phyloP scores from a whole-genome alignment of 1,140 invertebrate genomes.

The Coboldia fuscipes region DNA sequence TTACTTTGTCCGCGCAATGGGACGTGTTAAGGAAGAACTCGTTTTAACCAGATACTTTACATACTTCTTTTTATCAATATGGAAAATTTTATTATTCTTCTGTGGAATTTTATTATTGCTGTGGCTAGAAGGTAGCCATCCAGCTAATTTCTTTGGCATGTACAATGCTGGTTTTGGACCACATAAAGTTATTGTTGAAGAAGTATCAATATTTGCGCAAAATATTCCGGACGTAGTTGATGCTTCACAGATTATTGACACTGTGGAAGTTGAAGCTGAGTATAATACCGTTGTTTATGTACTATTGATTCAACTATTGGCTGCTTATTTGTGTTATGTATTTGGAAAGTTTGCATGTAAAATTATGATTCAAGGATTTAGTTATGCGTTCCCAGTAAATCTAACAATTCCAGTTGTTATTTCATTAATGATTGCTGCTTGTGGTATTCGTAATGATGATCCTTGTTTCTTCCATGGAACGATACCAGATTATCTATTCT shows the following conservation, averaged over 20 bases:
- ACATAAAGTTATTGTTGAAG: slow-evolving; percentile 57
- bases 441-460: slow-evolving; percentile 64
- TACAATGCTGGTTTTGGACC: slow-evolving; percentile 51
- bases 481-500: slow-evolving; percentile 77
- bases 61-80: slow-evolving; percentile 70
- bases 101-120: slow-evolving; percentile 48
- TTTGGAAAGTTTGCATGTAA: slow-evolving; percentile 92
- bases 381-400: slow-evolving; percentile 86
- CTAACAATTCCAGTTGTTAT: slow-evolving; percentile 77
- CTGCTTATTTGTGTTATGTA: slow-evolving; percentile 73
- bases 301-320: slow-evolving; percentile 56
- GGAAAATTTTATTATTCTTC: slow-evolving; percentile 70
- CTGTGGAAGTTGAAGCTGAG: slow-evolving; percentile 39
- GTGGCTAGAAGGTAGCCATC: slow-evolving; percentile 49
- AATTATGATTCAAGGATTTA: slow-evolving; percentile 89
- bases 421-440: slow-evolving; percentile 70
- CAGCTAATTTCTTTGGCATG: slow-evolving; percentile 54
- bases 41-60: slow-evolving; percentile 64
- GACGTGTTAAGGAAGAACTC: slow-evolving; percentile 60
- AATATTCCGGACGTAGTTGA: slow-evolving; percentile 52
- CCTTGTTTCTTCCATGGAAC: slow-evolving; percentile 70
- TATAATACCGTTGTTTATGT: slow-evolving; percentile 57
- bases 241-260: slow-evolving; percentile 39
- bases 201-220: slow-evolving; percentile 29
- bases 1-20: slow-evolving; percentile 56